Percentiles rank a stretch among this genome's conserved stretches.
Conservation (phyloP, 2,113 vertebrate genomes). For the Myotis davidii region DNA sequence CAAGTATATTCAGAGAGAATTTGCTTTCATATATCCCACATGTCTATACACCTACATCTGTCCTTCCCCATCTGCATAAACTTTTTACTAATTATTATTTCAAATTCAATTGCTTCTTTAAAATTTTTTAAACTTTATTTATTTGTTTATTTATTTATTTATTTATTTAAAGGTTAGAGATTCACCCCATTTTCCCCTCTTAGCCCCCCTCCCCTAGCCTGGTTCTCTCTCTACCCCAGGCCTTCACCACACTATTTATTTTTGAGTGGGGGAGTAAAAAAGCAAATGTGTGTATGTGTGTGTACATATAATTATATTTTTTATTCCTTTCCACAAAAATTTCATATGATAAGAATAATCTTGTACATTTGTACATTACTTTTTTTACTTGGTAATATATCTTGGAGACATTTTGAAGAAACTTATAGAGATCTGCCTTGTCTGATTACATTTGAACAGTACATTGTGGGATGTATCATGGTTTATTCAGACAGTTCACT, state of each 20-base stretch:
- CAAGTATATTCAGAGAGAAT: background rate
- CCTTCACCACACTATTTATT: too few species aligned
- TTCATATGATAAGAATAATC: background rate
- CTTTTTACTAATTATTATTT: background rate
- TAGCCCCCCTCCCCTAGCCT: too few species aligned
- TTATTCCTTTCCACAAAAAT: background rate
- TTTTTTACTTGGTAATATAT: background rate
- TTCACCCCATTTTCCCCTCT: too few species aligned
- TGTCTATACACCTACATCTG: background rate
- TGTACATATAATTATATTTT: background rate
- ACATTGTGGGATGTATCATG: background rate
- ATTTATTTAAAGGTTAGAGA: too few species aligned
- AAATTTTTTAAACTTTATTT: too few species aligned
- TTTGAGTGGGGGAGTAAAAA: background rate
- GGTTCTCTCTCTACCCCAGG: too few species aligned
- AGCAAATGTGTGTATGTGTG: rapidly evolving
- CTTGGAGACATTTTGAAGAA: background rate
- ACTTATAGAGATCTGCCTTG: background rate
- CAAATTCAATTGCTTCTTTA: background rate
- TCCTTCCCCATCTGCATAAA: background rate
- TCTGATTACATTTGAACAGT: background rate
- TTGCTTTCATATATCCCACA: background rate
- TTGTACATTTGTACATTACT: background rate
- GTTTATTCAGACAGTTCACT: background rate
- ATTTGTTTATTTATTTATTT: too few species aligned